phyloP scores from a whole-genome alignment of 2,888 invertebrate genomes.

The Adelphocoris suturalis region DNA sequence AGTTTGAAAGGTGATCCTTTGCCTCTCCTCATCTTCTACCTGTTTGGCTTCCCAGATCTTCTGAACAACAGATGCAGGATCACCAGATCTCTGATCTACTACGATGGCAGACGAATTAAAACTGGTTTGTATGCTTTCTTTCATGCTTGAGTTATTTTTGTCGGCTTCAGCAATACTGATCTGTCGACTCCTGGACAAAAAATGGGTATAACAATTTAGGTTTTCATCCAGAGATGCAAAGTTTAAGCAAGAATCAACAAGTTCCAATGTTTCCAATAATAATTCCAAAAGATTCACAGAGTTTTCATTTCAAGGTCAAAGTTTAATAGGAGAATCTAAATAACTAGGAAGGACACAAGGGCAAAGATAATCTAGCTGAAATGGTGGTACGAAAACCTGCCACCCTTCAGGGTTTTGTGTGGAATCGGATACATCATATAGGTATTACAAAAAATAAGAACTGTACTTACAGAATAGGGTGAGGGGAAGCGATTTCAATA shows the following conservation, averaged over 20 bases:
- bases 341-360: too few relatives aligned
- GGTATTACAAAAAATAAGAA: background rate
- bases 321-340: too few relatives aligned
- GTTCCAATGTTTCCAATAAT: too few relatives aligned
- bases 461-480: background rate
- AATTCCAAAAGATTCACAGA: too few relatives aligned
- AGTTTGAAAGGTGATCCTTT: slow-evolving; percentile 68
- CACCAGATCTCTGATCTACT: background rate
- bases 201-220: background rate
- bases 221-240: too few relatives aligned
- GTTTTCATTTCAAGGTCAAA: too few relatives aligned
- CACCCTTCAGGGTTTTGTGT: too few relatives aligned
- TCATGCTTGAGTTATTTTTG: background rate
- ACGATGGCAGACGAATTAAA: background rate
- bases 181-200: slow-evolving; percentile 24
- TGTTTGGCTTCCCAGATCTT: background rate
- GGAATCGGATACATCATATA: too few relatives aligned
- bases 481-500: slow-evolving; percentile 75
- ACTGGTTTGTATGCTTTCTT: background rate
- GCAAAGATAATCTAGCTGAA: too few relatives aligned
- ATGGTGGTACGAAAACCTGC: too few relatives aligned
- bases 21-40: slow-evolving; percentile 30
- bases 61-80: background rate
- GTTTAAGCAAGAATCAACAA: too few relatives aligned
- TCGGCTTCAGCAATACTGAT: background rate